Conservation (phyloP, 2,797 vertebrate species). For the Acipenser transmontanus region DNA sequence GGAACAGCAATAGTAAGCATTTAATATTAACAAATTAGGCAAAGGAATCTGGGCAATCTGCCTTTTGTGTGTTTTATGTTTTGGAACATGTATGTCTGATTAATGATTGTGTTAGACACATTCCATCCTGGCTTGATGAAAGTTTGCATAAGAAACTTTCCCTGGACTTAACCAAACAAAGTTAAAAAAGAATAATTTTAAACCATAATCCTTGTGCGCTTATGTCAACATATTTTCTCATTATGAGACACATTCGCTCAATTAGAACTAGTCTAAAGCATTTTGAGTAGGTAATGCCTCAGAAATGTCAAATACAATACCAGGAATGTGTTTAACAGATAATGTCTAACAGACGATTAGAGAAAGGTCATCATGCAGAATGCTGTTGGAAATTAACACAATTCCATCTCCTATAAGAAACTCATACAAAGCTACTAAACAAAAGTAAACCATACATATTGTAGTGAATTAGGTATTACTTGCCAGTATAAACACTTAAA, state of each 20-base stretch:
- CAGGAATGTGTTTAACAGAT: not conserved
- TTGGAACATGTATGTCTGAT: not conserved
- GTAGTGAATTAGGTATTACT: not conserved
- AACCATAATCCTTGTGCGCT: not conserved
- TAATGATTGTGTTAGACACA: not conserved
- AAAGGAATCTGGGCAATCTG: no score
- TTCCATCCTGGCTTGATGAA: not conserved
- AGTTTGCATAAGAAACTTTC: not conserved
- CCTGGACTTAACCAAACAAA: not conserved
- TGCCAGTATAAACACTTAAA: not conserved
- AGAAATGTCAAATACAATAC: not conserved
- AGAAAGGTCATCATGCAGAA: no score
- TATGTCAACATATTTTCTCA: constrained; percentile 1
- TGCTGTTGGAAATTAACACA: no score
- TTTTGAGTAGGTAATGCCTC: not conserved
- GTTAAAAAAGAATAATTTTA: constrained; percentile 2
- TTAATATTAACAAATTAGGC: no score
- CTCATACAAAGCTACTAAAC: not conserved
- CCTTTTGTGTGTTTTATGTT: no score
- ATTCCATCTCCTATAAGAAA: not conserved
- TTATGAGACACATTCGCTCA: not conserved
- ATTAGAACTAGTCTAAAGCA: not conserved
- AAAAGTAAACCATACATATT: not conserved
- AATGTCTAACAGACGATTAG: not conserved
- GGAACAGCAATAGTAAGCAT: no score